phyloP scores from a whole-genome alignment of 64 coral and sea anemone species.

The Exaiptasia diaphana region DNA sequence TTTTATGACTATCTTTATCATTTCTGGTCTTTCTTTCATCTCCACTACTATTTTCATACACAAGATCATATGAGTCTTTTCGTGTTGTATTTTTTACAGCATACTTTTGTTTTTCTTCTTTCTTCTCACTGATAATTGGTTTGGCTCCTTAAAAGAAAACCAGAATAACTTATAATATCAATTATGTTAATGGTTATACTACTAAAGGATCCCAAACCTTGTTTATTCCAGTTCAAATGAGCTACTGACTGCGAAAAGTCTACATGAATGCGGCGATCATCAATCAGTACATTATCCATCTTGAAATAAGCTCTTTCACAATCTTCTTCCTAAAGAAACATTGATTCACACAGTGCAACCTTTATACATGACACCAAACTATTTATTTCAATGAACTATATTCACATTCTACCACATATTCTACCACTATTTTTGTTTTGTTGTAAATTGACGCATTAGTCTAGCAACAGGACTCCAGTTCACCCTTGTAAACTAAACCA shows the following conservation, averaged over 20 bases:
- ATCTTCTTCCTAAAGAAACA: slow-evolving; percentile 71
- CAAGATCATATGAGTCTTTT: slow-evolving; percentile 61
- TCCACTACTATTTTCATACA: slow-evolving; percentile 65
- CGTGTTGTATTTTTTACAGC: slow-evolving; percentile 48
- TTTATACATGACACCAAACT: too few species aligned
- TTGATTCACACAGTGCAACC: too few species aligned
- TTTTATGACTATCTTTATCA: neutral
- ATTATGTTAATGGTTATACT: neutral
- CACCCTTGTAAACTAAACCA: too few species aligned
- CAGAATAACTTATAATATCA: neutral
- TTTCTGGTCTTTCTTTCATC: neutral
- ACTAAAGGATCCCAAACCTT: slow-evolving; percentile 8
- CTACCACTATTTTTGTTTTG: too few species aligned
- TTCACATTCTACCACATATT: too few species aligned
- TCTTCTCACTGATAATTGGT: slow-evolving; percentile 58
- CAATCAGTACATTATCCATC: slow-evolving; percentile 98
- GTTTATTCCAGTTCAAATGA: slow-evolving; percentile 72
- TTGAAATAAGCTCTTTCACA: slow-evolving; percentile 98
- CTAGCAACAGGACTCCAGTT: too few species aligned
- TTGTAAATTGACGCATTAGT: too few species aligned
- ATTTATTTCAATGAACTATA: too few species aligned
- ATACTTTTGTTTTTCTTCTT: slow-evolving; percentile 60
- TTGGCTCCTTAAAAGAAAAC: slow-evolving; percentile 45
- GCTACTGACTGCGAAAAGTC: slow-evolving; percentile 96
- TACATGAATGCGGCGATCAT: slow-evolving; percentile 94